Percentiles rank a stretch among this genome's conserved stretches.
These are phyloP conservation scores for Polypedilum vanderplanki DNA, from an alignment of 1,140 invertebrate species.

Conservation along the genomic window DNA sequence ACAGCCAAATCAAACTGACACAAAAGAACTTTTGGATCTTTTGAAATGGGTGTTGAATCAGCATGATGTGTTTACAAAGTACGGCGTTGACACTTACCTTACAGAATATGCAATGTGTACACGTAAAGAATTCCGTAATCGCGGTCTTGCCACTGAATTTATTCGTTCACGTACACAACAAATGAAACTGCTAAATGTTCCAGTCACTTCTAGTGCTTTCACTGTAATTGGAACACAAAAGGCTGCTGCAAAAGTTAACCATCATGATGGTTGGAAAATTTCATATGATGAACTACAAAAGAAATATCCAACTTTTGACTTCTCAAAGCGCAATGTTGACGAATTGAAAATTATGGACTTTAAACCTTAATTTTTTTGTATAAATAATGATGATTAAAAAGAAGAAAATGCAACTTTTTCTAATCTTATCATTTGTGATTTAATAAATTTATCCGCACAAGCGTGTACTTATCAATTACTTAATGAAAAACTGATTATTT, in stretches of 20 bases:
- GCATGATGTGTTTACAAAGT: not conserved
- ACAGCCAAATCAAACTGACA: not conserved
- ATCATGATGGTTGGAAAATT: not conserved
- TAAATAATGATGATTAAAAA: too few species aligned
- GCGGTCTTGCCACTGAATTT: not conserved
- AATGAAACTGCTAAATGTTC: not conserved
- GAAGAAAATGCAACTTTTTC: too few species aligned
- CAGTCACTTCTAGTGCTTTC: not conserved
- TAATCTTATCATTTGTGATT: too few species aligned
- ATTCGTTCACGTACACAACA: not conserved
- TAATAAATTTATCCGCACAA: too few species aligned
- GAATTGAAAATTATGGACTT: not conserved
- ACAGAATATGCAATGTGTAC: not conserved
- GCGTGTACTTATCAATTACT: too few species aligned
- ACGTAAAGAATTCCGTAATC: not conserved
- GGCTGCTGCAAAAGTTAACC: not conserved
- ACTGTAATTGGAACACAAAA: not conserved
- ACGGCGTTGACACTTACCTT: not conserved
- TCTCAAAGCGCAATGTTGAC: not conserved
- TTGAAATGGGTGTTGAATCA: not conserved
- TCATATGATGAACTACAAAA: slow-evolving; percentile 5
- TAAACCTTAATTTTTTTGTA: not conserved
- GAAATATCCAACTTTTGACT: slow-evolving; percentile 4
- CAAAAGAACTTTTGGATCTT: not conserved
- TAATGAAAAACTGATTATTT: too few species aligned